A percentile compares a stretch with the other conserved stretches of the same genome.
Evolutionary conservation across 2,888 invertebrate species (phyloP).

Genomic region (Oligia latruncula): DNA sequence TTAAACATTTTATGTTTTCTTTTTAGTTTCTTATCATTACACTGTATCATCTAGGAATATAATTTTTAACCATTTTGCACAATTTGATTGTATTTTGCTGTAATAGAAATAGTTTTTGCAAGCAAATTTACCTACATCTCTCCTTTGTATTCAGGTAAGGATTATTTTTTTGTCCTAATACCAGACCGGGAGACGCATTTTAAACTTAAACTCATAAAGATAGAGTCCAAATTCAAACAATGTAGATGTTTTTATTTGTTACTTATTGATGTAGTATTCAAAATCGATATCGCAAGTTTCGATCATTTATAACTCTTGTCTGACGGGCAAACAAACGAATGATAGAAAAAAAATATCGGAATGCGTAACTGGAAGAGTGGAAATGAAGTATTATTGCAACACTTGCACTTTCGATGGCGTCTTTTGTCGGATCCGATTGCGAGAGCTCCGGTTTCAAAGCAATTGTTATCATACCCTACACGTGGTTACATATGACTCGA

Average conservation of each 20-base stretch:
- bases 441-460: constrained; percentile 74
- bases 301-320: constrained; percentile 89
- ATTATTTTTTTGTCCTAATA: constrained; percentile 68
- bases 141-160: constrained; percentile 82
- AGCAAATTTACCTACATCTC: constrained; percentile 71
- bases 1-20: neutral
- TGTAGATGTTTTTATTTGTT: constrained; percentile 55
- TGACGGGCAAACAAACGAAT: constrained; percentile 86
- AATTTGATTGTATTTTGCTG: constrained; percentile 66
- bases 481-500: constrained; percentile 59
- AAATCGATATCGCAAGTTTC: constrained; percentile 86
- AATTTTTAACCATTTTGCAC: constrained; percentile 56
- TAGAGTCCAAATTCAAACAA: constrained; percentile 64
- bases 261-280: constrained; percentile 70
- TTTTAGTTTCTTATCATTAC: neutral
- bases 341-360: constrained; percentile 84
- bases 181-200: neutral
- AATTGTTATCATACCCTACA: constrained; percentile 69
- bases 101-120: constrained; percentile 73
- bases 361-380: constrained; percentile 83
- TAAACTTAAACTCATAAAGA: neutral
- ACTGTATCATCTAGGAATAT: neutral
- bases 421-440: constrained; percentile 78
- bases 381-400: constrained; percentile 89
- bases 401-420: constrained; percentile 89